A percentile compares a stretch with the other conserved stretches of the same genome.
These are phyloP conservation scores for Cyanoramphus novaezelandiae DNA, from an alignment of 2,113 vertebrate species.

Conservation along the genomic window DNA sequence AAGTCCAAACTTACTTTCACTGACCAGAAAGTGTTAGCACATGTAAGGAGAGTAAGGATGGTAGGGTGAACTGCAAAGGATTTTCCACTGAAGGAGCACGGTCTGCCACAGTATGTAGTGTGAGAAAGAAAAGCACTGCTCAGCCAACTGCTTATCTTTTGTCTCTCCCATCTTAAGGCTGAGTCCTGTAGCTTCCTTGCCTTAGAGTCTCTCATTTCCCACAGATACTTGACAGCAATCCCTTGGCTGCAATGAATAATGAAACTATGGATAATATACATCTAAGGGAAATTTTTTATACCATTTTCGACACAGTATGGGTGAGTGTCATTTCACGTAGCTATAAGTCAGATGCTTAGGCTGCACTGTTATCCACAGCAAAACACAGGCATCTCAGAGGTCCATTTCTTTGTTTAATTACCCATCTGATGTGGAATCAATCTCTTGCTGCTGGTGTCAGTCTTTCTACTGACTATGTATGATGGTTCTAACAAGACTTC, in stretches of 20 bases:
- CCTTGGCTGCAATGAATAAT: neutral
- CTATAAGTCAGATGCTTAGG: neutral
- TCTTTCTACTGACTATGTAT: neutral
- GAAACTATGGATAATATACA: neutral
- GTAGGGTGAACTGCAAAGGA: neutral
- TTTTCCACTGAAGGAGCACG: neutral
- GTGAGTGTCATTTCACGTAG: neutral
- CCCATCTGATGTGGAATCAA: neutral
- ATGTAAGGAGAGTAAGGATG: neutral
- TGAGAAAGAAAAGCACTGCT: neutral
- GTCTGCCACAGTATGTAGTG: neutral
- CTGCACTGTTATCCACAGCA: neutral
- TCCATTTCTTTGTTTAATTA: neutral
- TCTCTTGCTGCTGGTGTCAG: neutral
- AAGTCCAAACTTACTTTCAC: neutral
- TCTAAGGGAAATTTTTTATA: neutral
- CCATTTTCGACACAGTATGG: neutral
- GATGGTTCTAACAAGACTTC: neutral
- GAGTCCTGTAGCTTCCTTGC: neutral
- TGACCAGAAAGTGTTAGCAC: neutral
- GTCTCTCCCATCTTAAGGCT: neutral
- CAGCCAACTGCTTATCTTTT: neutral
- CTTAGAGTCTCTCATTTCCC: neutral
- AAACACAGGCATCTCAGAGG: neutral
- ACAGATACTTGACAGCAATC: neutral